Conservation (phyloP, 2,797 vertebrate genomes). For the Periparus ater region DNA sequence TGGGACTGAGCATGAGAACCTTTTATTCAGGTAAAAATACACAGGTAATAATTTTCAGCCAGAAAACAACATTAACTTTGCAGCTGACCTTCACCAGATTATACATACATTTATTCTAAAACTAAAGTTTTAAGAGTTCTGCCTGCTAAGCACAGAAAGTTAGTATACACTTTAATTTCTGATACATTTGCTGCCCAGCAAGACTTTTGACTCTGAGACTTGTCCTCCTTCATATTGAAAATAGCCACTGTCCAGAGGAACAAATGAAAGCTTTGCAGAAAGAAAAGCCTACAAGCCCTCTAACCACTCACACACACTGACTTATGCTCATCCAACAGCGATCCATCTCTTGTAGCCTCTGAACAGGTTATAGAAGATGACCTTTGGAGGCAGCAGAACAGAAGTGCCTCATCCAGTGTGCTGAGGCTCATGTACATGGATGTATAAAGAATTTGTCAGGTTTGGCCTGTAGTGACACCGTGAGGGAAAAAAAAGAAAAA, state of each 20-base stretch:
- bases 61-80: not conserved
- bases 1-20: not conserved
- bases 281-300: not conserved
- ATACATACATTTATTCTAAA: constrained; percentile 27
- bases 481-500: not conserved
- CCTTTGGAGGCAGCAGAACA: not conserved
- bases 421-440: not conserved
- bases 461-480: constrained; percentile 19
- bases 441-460: not conserved
- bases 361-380: not conserved
- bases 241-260: not conserved
- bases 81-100: not conserved
- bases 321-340: not conserved
- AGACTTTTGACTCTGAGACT: not conserved
- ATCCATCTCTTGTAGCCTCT: not conserved
- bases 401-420: not conserved
- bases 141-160: not conserved
- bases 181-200: not conserved
- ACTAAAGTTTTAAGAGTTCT: not conserved
- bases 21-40: not conserved
- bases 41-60: not conserved
- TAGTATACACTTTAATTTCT: not conserved
- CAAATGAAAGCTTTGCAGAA: not conserved
- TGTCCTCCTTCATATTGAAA: not conserved
- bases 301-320: not conserved